These are phyloP conservation scores for Lochmaea crataegi DNA, from an alignment of 2,888 invertebrate genomes.

Conservation along the genomic window DNA sequence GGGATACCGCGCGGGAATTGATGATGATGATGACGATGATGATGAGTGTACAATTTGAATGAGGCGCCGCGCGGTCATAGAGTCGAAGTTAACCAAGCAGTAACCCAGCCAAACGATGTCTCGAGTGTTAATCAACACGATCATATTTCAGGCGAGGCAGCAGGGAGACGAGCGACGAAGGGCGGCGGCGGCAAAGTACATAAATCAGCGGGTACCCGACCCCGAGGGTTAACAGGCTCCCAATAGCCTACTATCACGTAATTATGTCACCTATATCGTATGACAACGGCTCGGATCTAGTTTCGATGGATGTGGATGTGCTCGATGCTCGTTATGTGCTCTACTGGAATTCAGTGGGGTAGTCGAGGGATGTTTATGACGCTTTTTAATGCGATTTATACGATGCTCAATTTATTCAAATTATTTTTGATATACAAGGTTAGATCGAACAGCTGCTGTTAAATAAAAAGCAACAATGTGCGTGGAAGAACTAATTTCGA, in stretches of 20 bases:
- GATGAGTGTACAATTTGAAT: conserved; percentile 5
- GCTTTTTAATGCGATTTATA: conserved; percentile 1
- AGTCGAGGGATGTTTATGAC: not conserved
- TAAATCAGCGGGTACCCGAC: conserved; percentile 63
- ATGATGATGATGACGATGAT: conserved; percentile 10
- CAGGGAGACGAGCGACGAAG: conserved; percentile 9
- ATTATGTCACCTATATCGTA: conserved; percentile 65
- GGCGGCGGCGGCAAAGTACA: conserved; percentile 48
- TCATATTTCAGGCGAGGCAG: conserved; percentile 57
- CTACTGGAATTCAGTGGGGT: conserved; percentile 3
- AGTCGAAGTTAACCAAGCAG: conserved; percentile 25
- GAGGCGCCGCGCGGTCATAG: conserved; percentile 28
- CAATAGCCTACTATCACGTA: conserved; percentile 65
- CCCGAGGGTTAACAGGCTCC: conserved; percentile 65
- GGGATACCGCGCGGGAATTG: conserved; percentile 5
- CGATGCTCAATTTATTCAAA: not conserved
- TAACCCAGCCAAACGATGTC: conserved; percentile 40
- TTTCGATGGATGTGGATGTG: conserved; percentile 38
- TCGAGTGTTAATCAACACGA: conserved; percentile 59
- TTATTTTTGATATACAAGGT: too few relatives aligned
- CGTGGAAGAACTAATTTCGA: too few relatives aligned
- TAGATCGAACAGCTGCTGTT: not conserved
- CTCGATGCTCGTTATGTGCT: conserved; percentile 16
- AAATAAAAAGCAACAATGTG: not conserved
- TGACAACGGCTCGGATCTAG: conserved; percentile 54